Conservation (phyloP, 2,113 vertebrate species). For the Atherinomorus stipes region DNA sequence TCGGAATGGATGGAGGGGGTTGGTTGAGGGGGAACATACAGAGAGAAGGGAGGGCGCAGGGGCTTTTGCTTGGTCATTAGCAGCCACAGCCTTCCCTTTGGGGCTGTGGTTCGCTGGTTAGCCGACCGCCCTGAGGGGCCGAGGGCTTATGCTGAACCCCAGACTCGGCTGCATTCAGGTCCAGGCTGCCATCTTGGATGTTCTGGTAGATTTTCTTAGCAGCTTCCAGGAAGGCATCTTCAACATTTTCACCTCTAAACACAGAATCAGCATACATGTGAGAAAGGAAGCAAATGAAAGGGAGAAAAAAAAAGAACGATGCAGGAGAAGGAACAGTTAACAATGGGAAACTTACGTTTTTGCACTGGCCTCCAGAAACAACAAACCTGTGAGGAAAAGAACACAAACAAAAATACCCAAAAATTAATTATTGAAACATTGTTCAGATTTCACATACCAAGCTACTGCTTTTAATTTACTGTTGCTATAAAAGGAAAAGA, state of each 20-base stretch:
- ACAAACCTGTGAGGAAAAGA: constrained; percentile 86
- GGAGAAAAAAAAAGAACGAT: no score
- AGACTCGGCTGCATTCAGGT: constrained; percentile 97
- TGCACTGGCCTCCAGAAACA: constrained; percentile 98
- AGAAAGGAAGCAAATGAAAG: not conserved
- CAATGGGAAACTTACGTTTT: constrained; percentile 92
- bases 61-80: constrained; percentile 88
- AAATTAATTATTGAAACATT: constrained; percentile 16
- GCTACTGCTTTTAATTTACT: not conserved
- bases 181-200: constrained; percentile 98
- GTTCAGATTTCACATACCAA: constrained; percentile 15
- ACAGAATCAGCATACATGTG: not conserved
- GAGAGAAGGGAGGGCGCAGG: constrained; percentile 29
- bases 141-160: constrained; percentile 99
- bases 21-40: constrained; percentile 25
- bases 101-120: constrained; percentile 97
- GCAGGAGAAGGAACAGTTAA: not conserved
- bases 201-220: constrained; percentile 99
- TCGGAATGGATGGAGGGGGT: constrained; percentile 42
- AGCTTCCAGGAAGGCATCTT: constrained; percentile 98
- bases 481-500: no score
- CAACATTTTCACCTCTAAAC: constrained; percentile 95
- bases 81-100: constrained; percentile 99
- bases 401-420: no score
- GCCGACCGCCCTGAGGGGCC: constrained; percentile 93